Conservation (phyloP, 2,888 invertebrate genomes). For the Glaucopsyche alexis region DNA sequence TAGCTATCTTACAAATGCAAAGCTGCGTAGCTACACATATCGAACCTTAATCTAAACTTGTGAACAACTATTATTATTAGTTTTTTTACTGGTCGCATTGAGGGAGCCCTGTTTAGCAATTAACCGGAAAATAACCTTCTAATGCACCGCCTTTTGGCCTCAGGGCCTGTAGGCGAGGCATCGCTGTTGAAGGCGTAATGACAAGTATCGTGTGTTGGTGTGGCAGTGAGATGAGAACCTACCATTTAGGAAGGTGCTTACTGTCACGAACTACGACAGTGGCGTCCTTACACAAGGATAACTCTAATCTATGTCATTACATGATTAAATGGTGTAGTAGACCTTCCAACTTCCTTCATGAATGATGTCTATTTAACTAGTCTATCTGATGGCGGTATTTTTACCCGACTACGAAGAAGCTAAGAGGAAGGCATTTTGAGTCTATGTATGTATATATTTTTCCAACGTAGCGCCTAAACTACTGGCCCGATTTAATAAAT, state of each 20-base stretch:
- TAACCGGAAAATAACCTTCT: not conserved
- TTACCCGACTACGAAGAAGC: no score
- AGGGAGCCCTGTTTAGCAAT: not conserved
- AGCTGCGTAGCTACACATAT: no score
- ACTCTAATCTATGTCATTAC: slow-evolving; percentile 3
- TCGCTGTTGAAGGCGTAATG: not conserved
- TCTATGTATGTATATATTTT: no score
- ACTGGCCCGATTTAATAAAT: no score
- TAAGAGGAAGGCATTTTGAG: no score
- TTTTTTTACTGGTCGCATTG: not conserved
- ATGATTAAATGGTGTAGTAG: not conserved
- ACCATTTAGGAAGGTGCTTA: not conserved
- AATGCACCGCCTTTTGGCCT: not conserved
- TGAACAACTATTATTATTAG: no score
- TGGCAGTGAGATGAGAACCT: not conserved
- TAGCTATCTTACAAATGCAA: no score
- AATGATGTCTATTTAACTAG: not conserved
- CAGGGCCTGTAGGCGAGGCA: not conserved
- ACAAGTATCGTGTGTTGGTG: not conserved
- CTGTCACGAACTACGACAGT: not conserved
- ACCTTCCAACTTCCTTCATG: not conserved
- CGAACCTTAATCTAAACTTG: no score
- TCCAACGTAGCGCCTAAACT: no score
- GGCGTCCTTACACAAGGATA: not conserved
- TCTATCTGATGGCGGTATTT: not conserved